Evolutionary conservation across 2,888 invertebrate genomes (phyloP), one percentile per base, ranked within the genome.

Genomic region (Andricus quercusramuli): DNA sequence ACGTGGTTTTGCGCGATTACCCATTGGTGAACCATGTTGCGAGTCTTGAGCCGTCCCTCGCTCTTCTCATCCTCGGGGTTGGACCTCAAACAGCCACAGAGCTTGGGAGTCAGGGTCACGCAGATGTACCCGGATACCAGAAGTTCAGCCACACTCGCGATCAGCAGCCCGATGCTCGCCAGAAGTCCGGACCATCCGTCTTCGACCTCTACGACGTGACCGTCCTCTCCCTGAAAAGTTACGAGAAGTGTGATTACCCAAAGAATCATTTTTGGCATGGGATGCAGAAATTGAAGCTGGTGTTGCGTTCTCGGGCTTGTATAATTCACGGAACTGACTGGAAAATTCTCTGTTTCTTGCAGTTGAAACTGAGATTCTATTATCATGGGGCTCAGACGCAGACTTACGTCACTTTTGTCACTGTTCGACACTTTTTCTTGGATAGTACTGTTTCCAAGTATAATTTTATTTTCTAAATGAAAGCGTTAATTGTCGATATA

Each of bases 101-200:
- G 88, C 80, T 91, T 91, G 8, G 92, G 92, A 37, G 91, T 90
- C 77, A 92, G 86, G 77, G 89, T 91, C 65, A 91, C 84, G 79
- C 92, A 92, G 66, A 87, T 91, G 85, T 92, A 92, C 66, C 91
- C 92, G 25, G 92, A 90, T 17, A 91, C 87, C 41, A 92, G 83
- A 15, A 92, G 87, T 78, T 96, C 95, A 25, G 94, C 93, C 0
- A 93, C 90, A 15, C 95, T 94, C 32, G 95, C 93, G 83, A 95
- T 93, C 74, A 96, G 93, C 9, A 96, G 92, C 0, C 95, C 95
- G 80, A 95, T 94, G 92, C 95, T 96, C 17, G 95, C 94, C 44
- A 96, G 91, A 68, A 96, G 93, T 0, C 95, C 94, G 2, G 94
- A 94, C 95, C 95, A 95, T 82, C 94, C 93, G 88, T 89, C 95